Evolutionary conservation across 2,888 invertebrate species (phyloP), one percentile per base, ranked within the genome.

Genomic region (Caenorhabditis zanzibari): DNA sequence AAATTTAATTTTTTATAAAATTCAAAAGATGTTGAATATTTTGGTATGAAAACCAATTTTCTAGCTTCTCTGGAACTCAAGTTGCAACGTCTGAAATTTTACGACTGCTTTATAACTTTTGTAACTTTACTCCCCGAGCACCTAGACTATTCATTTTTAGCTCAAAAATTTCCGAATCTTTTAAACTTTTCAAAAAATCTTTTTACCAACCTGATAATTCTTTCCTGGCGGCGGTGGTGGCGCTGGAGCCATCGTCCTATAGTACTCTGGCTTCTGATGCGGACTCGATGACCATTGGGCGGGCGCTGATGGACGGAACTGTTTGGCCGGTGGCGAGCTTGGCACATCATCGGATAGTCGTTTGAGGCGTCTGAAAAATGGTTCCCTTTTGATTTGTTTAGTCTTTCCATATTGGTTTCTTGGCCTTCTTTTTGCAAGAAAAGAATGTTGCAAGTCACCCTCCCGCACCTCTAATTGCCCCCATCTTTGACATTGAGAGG

Each of bases 151-250:
- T 32, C 32, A 32, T 6, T 32, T 32, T 32, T 32, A 7, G 32
- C 32, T 32, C 32, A 32, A 32, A 32, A 32, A n/a, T n/a, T n/a
- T n/a, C n/a, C n/a, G n/a, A n/a, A n/a, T n/a, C n/a, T n/a, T n/a
- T n/a, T n/a, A n/a, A n/a, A n/a, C n/a, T n/a, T n/a, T n/a, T n/a
- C n/a, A n/a, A n/a, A n/a, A n/a, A n/a, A n/a, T n/a, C n/a, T 28
- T 4, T 19, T 26, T 32, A 68, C 68, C n/a, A 41, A 89, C 88
- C 85, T 89, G 88, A 79, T 86, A 88, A 72, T 88, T 88, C 49
- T 85, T 84, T 41, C 89, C 90, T 24, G 86, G 84, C 2, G 90
- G 90, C n/a, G 89, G 89, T 66, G 90, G 86, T 38, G 90, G 90
- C 38, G 85, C 85, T 16, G 88, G 89, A 10, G 85, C 88, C 58